Conservation (phyloP, 2,797 vertebrate genomes). For the Pangasius djambal region DNA sequence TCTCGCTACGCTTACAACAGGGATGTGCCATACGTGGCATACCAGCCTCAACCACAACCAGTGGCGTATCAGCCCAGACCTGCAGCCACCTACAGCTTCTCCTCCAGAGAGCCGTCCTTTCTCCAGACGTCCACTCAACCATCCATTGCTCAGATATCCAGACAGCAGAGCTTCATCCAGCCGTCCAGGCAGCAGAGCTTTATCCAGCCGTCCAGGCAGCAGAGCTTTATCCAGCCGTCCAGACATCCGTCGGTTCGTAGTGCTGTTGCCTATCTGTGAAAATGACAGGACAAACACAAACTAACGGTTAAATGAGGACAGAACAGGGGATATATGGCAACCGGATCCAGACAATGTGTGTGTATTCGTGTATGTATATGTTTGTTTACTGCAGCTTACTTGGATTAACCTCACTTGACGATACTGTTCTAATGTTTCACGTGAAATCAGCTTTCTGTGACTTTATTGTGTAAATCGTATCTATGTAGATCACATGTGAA, state of each 20-base stretch:
- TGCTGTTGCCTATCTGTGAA: slow-evolving; percentile 75
- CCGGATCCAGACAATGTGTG: background rate
- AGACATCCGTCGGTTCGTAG: slow-evolving; percentile 70
- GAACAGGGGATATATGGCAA: background rate
- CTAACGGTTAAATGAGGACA: background rate
- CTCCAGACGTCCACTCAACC: slow-evolving; percentile 59
- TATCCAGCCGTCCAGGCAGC: slow-evolving; percentile 57
- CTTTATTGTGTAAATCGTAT: background rate
- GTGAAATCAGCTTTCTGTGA: background rate
- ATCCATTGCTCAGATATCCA: slow-evolving; percentile 53
- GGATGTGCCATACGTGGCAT: slow-evolving; percentile 66
- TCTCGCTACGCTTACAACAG: slow-evolving; percentile 68
- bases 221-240: slow-evolving; percentile 55
- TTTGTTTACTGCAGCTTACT: background rate
- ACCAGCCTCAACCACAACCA: slow-evolving; percentile 64
- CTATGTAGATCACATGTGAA: background rate
- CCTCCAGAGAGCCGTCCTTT: slow-evolving; percentile 53
- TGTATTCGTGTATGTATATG: background rate
- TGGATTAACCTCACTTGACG: background rate
- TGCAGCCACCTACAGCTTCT: slow-evolving; percentile 48
- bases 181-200: slow-evolving; percentile 60
- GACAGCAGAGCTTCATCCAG: slow-evolving; percentile 52
- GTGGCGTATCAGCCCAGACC: slow-evolving; percentile 30
- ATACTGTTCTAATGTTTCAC: background rate
- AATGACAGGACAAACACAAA: background rate